A percentile compares a stretch with the other conserved stretches of the same genome.
Evolutionary conservation across 2,113 vertebrate genomes (phyloP).

Genomic region (Rhombomys opimus): DNA sequence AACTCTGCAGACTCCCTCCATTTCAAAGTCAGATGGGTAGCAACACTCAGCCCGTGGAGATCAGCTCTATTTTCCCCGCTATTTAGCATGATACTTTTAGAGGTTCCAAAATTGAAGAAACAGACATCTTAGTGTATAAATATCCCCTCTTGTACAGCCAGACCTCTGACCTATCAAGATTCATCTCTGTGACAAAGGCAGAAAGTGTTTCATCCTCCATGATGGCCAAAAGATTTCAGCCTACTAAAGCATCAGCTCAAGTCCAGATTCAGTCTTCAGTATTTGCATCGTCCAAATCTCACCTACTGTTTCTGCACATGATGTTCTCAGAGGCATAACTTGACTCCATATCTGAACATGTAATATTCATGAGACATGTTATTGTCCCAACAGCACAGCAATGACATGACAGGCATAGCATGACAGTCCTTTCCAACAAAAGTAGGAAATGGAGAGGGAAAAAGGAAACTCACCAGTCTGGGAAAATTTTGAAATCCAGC

Average conservation of each 20-base stretch:
- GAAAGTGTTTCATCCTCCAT: background rate
- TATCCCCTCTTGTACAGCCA: background rate
- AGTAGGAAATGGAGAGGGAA: background rate
- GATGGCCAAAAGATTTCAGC: background rate
- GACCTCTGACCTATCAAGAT: background rate
- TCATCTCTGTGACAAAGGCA: background rate
- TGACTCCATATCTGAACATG: background rate
- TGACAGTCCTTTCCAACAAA: background rate
- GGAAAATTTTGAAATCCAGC: background rate
- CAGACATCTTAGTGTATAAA: background rate
- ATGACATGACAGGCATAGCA: background rate
- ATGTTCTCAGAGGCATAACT: background rate
- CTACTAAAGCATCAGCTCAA: background rate
- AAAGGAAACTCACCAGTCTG: background rate
- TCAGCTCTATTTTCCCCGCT: background rate
- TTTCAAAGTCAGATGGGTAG: background rate
- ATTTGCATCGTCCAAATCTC: background rate
- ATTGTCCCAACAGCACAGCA: background rate
- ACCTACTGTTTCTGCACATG: rapidly evolving
- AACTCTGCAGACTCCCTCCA: background rate
- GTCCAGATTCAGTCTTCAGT: background rate
- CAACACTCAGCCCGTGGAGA: background rate
- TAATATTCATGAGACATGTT: background rate
- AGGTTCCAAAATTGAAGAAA: background rate
- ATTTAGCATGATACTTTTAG: background rate